phyloP scores from a whole-genome alignment of 2,888 invertebrate genomes.

The Dioctria rufipes region DNA sequence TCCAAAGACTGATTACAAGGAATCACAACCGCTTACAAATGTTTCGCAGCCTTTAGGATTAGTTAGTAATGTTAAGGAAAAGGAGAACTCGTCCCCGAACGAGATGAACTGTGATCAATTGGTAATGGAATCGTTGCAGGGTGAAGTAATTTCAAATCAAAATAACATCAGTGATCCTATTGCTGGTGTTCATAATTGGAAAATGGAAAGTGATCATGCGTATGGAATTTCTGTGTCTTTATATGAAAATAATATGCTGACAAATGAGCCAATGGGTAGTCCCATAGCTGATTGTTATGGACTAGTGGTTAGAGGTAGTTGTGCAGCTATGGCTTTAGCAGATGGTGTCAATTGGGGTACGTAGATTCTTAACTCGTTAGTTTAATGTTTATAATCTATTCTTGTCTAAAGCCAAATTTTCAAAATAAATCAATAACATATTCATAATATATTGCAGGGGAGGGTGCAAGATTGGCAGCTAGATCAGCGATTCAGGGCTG shows the following conservation, averaged over 20 bases:
- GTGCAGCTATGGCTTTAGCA: conserved; percentile 84
- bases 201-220: conserved; percentile 70
- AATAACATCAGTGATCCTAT: conserved; percentile 61
- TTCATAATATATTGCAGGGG: conserved; percentile 70
- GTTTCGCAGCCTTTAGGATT: conserved; percentile 38
- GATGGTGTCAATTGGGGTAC: conserved; percentile 94
- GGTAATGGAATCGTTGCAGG: background rate
- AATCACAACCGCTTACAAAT: conserved; percentile 42
- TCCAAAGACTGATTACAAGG: conserved; percentile 51
- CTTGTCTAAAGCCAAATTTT: background rate
- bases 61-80: conserved; percentile 40
- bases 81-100: conserved; percentile 17
- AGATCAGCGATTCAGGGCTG: conserved; percentile 89
- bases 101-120: conserved; percentile 35
- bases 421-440: conserved; percentile 45
- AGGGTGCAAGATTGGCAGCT: conserved; percentile 87
- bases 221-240: conserved; percentile 77
- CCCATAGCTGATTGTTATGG: conserved; percentile 93
- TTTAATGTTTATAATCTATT: background rate
- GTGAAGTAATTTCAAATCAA: conserved; percentile 27
- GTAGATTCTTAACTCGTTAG: conserved; percentile 48
- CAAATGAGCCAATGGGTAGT: conserved; percentile 80
- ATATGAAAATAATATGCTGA: conserved; percentile 87
- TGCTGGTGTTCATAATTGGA: conserved; percentile 71
- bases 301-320: conserved; percentile 80